These are phyloP conservation scores for Panonychus citri DNA, from an alignment of 1,140 invertebrate species.

Conservation along the genomic window DNA sequence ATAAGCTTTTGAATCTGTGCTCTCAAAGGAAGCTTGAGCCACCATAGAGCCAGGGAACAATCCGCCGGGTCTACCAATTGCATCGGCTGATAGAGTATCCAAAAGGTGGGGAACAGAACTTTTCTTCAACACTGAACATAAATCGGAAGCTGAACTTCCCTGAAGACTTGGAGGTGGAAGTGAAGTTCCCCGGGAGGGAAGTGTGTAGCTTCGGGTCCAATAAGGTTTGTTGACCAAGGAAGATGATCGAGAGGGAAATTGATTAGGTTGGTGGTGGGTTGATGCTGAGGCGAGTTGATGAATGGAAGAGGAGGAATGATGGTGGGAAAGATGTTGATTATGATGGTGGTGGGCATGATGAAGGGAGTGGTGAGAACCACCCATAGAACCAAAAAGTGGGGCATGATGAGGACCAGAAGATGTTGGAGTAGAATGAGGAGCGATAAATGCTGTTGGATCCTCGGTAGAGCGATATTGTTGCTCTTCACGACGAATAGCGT, in stretches of 20 bases:
- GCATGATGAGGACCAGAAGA: background rate
- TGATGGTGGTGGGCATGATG: background rate
- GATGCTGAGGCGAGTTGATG: background rate
- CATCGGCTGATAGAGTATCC: slow-evolving; percentile 8
- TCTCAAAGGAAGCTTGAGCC: slow-evolving; percentile 1
- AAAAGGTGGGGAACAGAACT: background rate
- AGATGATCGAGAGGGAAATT: background rate
- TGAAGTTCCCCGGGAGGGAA: background rate
- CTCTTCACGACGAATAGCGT: slow-evolving; percentile 17
- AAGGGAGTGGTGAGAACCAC: background rate
- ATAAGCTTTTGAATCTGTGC: background rate
- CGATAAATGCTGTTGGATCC: slow-evolving; percentile 5
- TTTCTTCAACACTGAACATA: background rate
- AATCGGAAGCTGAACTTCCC: background rate
- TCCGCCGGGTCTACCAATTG: background rate
- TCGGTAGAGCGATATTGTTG: slow-evolving; percentile 8
- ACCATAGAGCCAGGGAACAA: background rate
- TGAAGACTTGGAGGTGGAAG: background rate
- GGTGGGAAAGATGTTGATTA: background rate
- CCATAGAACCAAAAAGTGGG: background rate
- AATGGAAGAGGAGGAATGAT: background rate
- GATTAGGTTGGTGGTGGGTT: background rate
- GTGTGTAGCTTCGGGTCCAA: slow-evolving; percentile 1
- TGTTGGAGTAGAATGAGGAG: slow-evolving; percentile 4
- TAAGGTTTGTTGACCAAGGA: background rate